A percentile compares a stretch with the other conserved stretches of the same genome.
These are phyloP conservation scores for Struthio camelus DNA, from an alignment of 2,113 vertebrate species.

Conservation along the genomic window DNA sequence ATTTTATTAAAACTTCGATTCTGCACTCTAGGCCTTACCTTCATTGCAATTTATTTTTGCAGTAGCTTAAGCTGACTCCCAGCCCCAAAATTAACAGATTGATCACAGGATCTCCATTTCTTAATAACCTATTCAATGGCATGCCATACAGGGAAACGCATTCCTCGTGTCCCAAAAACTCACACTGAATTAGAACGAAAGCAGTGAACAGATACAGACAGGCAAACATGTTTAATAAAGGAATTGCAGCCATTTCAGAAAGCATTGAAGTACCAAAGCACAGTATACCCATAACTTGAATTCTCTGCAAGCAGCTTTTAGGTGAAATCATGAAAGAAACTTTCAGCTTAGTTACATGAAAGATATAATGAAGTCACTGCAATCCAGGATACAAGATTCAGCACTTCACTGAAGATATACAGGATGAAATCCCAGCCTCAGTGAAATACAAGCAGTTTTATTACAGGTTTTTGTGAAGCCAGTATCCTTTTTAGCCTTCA, in stretches of 20 bases:
- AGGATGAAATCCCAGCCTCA: background rate
- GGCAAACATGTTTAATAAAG: background rate
- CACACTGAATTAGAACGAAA: background rate
- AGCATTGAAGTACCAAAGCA: background rate
- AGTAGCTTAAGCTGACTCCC: background rate
- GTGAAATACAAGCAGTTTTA: background rate
- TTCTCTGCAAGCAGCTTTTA: background rate
- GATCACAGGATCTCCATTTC: background rate
- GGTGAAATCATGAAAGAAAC: background rate
- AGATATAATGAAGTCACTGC: background rate
- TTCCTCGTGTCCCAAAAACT: background rate
- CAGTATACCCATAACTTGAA: background rate
- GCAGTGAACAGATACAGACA: background rate
- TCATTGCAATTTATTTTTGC: background rate
- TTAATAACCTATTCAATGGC: background rate
- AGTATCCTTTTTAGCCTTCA: background rate
- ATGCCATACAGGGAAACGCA: background rate
- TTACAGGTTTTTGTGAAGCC: background rate
- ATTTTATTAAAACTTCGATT: background rate
- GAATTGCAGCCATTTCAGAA: background rate
- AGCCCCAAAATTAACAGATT: background rate
- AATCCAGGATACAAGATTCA: background rate
- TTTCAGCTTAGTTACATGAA: background rate
- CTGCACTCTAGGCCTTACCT: background rate
- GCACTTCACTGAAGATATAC: background rate